A percentile compares a stretch with the other conserved stretches of the same genome.
Evolutionary conservation across 2,888 invertebrate species (phyloP).

Genomic region (Phragmatobia fuliginosa): DNA sequence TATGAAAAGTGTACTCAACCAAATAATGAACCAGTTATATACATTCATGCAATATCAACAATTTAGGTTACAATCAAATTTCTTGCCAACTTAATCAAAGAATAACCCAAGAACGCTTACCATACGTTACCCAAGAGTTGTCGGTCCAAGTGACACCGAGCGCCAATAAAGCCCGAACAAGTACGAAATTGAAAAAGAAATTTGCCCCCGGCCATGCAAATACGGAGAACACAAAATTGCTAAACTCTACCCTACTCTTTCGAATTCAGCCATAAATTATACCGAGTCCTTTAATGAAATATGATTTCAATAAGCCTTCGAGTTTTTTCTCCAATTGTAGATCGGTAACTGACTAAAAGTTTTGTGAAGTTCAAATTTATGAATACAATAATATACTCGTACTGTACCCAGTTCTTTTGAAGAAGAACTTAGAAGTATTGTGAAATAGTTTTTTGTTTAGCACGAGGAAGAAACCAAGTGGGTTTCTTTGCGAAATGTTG

Average conservation of each 20-base stretch:
- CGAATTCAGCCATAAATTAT: constrained; percentile 50
- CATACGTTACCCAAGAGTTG: constrained; percentile 55
- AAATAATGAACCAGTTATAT: neutral
- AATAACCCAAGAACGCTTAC: constrained; percentile 37
- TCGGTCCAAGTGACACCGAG: constrained; percentile 68
- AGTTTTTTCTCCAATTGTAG: constrained; percentile 6
- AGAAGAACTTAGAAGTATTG: neutral
- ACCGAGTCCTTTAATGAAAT: constrained; percentile 45
- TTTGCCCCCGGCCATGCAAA: constrained; percentile 70
- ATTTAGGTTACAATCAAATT: neutral
- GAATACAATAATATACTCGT: constrained; percentile 1
- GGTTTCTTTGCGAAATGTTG: neutral
- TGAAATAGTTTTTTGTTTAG: neutral
- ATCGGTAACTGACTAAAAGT: constrained; percentile 10
- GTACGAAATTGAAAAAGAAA: constrained; percentile 83
- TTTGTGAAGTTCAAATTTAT: constrained; percentile 1
- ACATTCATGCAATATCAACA: neutral
- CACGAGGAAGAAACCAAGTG: neutral
- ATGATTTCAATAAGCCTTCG: constrained; percentile 45
- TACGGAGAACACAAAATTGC: constrained; percentile 71
- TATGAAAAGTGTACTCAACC: neutral
- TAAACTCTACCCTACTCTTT: constrained; percentile 56
- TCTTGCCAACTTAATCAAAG: constrained; percentile 23
- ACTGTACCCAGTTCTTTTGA: neutral
- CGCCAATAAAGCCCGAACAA: constrained; percentile 78